These are phyloP conservation scores for Okapia johnstoni DNA, from an alignment of 2,113 vertebrate genomes.

Conservation along the genomic window DNA sequence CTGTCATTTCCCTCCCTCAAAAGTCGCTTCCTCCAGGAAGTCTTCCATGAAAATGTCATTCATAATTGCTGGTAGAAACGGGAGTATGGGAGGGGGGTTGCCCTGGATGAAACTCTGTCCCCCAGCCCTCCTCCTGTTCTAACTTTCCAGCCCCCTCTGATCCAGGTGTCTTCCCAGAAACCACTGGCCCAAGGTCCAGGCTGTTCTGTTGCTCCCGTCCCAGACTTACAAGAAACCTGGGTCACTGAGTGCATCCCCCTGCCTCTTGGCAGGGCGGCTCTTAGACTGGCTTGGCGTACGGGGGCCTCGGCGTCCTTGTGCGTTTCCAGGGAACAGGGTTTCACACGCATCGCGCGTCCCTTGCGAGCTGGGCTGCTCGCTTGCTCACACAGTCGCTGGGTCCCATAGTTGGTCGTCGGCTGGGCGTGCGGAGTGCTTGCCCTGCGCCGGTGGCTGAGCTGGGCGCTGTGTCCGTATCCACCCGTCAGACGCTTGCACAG, in stretches of 20 bases:
- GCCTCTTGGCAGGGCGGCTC: background rate
- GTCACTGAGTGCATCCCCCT: background rate
- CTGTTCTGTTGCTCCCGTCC: background rate
- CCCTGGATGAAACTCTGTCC: background rate
- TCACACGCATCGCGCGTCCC: accelerated
- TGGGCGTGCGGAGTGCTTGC: accelerated
- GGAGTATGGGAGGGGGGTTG: background rate
- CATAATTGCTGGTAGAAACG: background rate
- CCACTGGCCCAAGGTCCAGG: background rate
- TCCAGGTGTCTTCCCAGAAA: background rate
- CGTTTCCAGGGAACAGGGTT: background rate
- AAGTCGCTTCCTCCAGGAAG: constrained; percentile 13
- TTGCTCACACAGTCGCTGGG: background rate
- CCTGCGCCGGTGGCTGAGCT: background rate
- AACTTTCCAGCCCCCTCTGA: background rate
- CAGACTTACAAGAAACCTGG: background rate
- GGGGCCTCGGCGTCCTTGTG: background rate
- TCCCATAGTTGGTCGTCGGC: accelerated
- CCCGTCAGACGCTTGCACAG: accelerated
- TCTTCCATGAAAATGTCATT: background rate
- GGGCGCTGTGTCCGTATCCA: accelerated
- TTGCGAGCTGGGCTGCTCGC: background rate
- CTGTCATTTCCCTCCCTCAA: background rate
- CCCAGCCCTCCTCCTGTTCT: background rate
- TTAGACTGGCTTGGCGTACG: background rate